Conservation (phyloP, 2,797 vertebrate species). For the Cyprinodon diabolis region DNA sequence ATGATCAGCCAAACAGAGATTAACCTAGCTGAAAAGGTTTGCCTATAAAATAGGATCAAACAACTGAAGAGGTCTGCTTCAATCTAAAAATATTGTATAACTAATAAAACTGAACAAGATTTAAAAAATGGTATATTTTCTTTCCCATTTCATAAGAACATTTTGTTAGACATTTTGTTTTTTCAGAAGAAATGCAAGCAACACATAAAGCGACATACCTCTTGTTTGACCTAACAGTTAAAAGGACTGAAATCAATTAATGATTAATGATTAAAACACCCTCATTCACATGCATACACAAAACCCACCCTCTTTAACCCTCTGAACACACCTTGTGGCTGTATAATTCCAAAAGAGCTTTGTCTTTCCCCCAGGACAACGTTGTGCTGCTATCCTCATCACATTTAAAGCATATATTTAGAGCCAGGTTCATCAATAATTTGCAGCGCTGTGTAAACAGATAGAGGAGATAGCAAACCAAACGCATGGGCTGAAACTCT, state of each 20-base stretch:
- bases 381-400: slow-evolving; percentile 53
- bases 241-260: slow-evolving; percentile 3
- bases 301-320: background rate
- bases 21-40: too few species aligned
- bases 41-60: too few species aligned
- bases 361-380: slow-evolving; percentile 41
- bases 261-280: background rate
- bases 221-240: slow-evolving; percentile 1
- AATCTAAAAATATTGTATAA: too few species aligned
- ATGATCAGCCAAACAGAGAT: too few species aligned
- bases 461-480: slow-evolving; percentile 47
- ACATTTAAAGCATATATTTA: slow-evolving; percentile 57
- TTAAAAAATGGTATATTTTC: too few species aligned
- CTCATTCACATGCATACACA: background rate
- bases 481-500: slow-evolving; percentile 38
- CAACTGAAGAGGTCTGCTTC: too few species aligned
- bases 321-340: slow-evolving; percentile 10
- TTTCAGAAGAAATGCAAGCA: background rate
- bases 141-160: background rate
- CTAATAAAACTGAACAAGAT: too few species aligned
- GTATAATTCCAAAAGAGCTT: slow-evolving; percentile 43
- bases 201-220: background rate
- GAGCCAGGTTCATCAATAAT: slow-evolving; percentile 65
- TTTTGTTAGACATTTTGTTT: background rate
- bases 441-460: slow-evolving; percentile 61